phyloP scores from a whole-genome alignment of 2,888 invertebrate species.

The Tortricodes alternella region DNA sequence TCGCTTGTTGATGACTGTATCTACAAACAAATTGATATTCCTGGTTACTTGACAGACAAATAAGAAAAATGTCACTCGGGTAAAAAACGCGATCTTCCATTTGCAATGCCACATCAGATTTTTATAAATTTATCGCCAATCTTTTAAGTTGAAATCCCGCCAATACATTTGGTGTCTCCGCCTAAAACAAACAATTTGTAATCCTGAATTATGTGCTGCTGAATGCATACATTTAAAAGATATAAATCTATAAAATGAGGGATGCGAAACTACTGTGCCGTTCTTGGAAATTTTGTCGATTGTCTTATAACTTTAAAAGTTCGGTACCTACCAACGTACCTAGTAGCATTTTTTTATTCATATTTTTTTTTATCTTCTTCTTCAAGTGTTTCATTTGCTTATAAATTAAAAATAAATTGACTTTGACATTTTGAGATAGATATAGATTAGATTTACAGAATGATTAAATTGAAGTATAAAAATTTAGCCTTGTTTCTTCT shows the following conservation, averaged over 20 bases:
- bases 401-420: not conserved
- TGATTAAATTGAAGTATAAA: no score
- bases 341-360: not conserved
- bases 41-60: slow-evolving; percentile 65
- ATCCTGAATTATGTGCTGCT: slow-evolving; percentile 81
- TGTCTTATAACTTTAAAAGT: not conserved
- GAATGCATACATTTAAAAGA: slow-evolving; percentile 82
- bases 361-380: not conserved
- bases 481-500: no score
- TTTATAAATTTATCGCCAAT: slow-evolving; percentile 73
- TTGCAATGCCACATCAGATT: slow-evolving; percentile 68
- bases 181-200: slow-evolving; percentile 83
- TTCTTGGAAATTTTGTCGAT: slow-evolving; percentile 49
- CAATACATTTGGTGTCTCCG: slow-evolving; percentile 77
- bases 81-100: slow-evolving; percentile 56
- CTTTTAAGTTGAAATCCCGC: slow-evolving; percentile 79
- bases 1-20: slow-evolving; percentile 52
- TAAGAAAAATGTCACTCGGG: slow-evolving; percentile 58
- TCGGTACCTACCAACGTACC: not conserved
- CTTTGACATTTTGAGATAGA: no score
- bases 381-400: not conserved
- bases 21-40: slow-evolving; percentile 62
- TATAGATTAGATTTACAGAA: no score
- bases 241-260: slow-evolving; percentile 76
- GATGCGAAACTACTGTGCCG: slow-evolving; percentile 46